Conservation (phyloP, 53 echinoderm and acorn worm species). For the Paracentrotus lividus region DNA sequence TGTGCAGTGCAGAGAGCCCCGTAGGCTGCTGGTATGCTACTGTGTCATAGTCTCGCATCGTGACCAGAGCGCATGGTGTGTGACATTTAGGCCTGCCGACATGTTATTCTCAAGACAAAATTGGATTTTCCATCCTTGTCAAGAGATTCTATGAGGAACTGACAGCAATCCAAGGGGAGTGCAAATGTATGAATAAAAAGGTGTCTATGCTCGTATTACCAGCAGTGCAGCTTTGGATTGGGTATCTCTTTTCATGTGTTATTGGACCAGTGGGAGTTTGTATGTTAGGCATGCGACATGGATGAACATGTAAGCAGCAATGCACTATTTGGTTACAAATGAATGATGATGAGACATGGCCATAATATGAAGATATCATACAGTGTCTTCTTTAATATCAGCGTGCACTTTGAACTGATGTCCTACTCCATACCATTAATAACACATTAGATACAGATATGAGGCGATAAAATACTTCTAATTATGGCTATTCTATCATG, state of each 20-base stretch:
- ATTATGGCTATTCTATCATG: neutral
- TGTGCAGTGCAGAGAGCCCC: slow-evolving; percentile 1
- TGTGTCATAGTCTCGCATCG: slow-evolving; percentile 9
- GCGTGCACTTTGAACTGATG: neutral
- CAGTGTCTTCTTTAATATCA: neutral
- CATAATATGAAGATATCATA: neutral
- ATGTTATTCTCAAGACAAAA: slow-evolving; percentile 34
- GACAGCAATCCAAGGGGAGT: neutral
- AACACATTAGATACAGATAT: neutral
- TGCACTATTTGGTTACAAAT: neutral
- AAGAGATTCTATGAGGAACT: slow-evolving; percentile 5
- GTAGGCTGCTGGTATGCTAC: slow-evolving; percentile 39
- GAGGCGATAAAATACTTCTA: neutral
- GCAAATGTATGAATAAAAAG: slow-evolving; percentile 21
- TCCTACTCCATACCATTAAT: neutral
- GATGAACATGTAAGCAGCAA: neutral
- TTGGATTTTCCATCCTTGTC: slow-evolving; percentile 46
- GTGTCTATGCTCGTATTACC: neutral
- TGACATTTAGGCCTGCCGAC: slow-evolving; percentile 53
- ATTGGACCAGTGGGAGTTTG: slow-evolving; percentile 22
- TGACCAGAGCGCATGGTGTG: slow-evolving; percentile 33
- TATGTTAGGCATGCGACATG: neutral
- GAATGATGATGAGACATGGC: neutral
- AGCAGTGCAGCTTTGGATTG: neutral
- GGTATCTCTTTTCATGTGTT: neutral